These are phyloP conservation scores for Erynnis tages DNA, from an alignment of 2,888 invertebrate species.

Conservation along the genomic window DNA sequence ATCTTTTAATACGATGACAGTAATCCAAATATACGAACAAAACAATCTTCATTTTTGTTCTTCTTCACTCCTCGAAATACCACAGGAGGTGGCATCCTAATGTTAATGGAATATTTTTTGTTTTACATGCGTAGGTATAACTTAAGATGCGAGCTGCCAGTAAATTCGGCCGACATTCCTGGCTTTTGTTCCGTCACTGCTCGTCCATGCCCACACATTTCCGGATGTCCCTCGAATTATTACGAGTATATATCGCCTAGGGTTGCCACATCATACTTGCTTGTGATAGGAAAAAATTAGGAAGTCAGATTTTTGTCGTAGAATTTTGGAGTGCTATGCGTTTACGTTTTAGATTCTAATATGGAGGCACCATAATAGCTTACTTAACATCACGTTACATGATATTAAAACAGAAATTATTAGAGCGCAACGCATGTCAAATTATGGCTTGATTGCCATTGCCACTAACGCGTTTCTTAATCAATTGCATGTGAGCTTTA, in stretches of 20 bases:
- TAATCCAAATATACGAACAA: constrained; percentile 6
- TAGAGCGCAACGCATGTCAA: too few relatives aligned
- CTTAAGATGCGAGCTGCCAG: neutral
- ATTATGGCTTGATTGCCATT: too few relatives aligned
- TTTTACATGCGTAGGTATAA: constrained; percentile 4
- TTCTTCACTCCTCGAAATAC: neutral
- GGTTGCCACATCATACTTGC: too few relatives aligned
- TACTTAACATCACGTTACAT: too few relatives aligned
- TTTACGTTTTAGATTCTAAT: too few relatives aligned
- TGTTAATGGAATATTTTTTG: constrained; percentile 11
- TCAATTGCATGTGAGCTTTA: too few relatives aligned
- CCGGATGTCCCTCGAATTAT: constrained; percentile 60
- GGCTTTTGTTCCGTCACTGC: constrained; percentile 55
- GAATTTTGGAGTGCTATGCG: too few relatives aligned
- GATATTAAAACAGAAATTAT: too few relatives aligned
- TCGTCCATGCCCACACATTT: constrained; percentile 64
- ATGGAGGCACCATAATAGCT: too few relatives aligned
- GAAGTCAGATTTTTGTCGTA: too few relatives aligned
- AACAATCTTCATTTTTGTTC: neutral
- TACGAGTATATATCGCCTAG: constrained; percentile 39
- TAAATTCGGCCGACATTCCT: constrained; percentile 57
- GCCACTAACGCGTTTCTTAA: too few relatives aligned
- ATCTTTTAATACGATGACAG: constrained; percentile 1
- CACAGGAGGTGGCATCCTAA: constrained; percentile 15
- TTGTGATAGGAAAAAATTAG: too few relatives aligned